Evolutionary conservation across 2,888 invertebrate species (phyloP), one percentile per base, ranked within the genome.

Genomic region (Dryocosmus kuriphilus): DNA sequence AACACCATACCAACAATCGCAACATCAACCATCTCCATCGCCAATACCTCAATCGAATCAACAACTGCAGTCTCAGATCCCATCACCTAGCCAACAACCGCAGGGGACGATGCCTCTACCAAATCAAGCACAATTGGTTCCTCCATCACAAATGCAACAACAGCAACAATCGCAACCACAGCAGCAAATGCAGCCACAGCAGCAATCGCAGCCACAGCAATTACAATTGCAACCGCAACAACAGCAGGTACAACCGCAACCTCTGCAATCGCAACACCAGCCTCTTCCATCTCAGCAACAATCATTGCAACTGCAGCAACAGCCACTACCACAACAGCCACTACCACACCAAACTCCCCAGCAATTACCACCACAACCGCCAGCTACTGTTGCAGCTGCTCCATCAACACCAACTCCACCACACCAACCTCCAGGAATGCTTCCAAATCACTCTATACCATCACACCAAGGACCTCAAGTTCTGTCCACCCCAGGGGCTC

Each of bases 361-460:
- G 75, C 74, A 83, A 67, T 62, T 85, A 73, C 82, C 84, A 74
- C 77, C 74, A 55, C 16, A 16, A 41, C 80, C 76, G 24, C 76
- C 81, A 22, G 6, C 74, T 76, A 46, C 83, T 78, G n/a, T 86
- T 57, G 79, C 87, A 46, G 81, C 86, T 62, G 87, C 87, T 76
- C 90, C 90, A 22, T 85, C 77, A 80, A 80, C 63, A 30, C 92
- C 90, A 80, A 90, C 92, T 8, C 86, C 86, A 81, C 86, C 89
- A 61, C 89, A 89, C 80, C 89, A 88, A 22, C 85, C 88, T 16
- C 79, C 85, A 0, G 88, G 85, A 85, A 92, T 90, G 88, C 86
- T 86, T 80, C 85, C 88, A 35, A 89, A 87, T 87, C 93, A 92
- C 86, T 83, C 90, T 5, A 86, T 90, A 82, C 85, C 89, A 0